These are phyloP conservation scores for Volucella zonaria DNA, from an alignment of 2,888 invertebrate species.

Conservation along the genomic window DNA sequence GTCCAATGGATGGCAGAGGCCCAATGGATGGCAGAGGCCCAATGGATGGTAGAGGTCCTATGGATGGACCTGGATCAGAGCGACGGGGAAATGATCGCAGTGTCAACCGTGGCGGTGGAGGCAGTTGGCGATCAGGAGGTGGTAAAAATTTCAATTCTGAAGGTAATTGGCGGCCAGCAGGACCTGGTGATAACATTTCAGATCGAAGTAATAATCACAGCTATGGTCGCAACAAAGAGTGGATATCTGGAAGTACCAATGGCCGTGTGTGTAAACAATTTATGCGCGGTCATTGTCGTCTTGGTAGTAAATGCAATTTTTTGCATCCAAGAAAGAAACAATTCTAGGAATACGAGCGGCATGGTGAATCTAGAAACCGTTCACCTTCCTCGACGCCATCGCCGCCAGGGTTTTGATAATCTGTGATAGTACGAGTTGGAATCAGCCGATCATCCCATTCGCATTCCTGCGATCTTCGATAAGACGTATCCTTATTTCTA, in stretches of 20 bases:
- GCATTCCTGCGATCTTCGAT: slow-evolving; percentile 35
- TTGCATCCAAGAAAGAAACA: slow-evolving; percentile 86
- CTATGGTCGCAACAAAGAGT: slow-evolving; percentile 78
- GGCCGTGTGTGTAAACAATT: slow-evolving; percentile 89
- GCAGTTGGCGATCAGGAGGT: slow-evolving; percentile 81
- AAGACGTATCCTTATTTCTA: slow-evolving; percentile 9
- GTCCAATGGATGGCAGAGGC: slow-evolving; percentile 67
- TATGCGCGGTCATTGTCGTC: slow-evolving; percentile 91
- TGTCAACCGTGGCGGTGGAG: slow-evolving; percentile 75
- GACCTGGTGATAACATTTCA: slow-evolving; percentile 79
- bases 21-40: slow-evolving; percentile 64
- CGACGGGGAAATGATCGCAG: slow-evolving; percentile 75
- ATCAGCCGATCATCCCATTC: slow-evolving; percentile 28
- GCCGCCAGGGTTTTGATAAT: slow-evolving; percentile 35
- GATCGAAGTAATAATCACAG: slow-evolving; percentile 75
- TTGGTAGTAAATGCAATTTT: slow-evolving; percentile 92
- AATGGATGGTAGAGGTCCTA: slow-evolving; percentile 67
- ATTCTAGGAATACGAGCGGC: slow-evolving; percentile 77
- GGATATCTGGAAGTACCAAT: slow-evolving; percentile 77
- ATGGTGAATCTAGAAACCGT: slow-evolving; percentile 9
- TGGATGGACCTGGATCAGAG: slow-evolving; percentile 71
- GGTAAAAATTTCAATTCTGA: slow-evolving; percentile 81
- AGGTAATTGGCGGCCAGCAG: slow-evolving; percentile 84
- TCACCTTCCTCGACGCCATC: slow-evolving; percentile 29
- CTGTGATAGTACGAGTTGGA: slow-evolving; percentile 70